These are phyloP conservation scores for Drosophila melanica DNA, from an alignment of 1,140 invertebrate species.

Conservation along the genomic window DNA sequence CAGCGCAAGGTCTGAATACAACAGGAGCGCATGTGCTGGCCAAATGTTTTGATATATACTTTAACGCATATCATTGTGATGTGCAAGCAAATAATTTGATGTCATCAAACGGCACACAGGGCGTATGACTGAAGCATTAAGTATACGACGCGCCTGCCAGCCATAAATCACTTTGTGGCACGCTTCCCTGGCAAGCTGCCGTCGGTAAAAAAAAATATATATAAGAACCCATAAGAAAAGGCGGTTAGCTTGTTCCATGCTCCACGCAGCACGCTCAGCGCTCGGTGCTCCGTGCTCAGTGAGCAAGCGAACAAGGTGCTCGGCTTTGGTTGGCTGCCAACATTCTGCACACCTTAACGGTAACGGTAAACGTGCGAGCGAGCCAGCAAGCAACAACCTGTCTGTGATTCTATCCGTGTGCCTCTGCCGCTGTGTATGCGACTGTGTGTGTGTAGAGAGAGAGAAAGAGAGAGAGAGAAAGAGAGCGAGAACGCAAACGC, in stretches of 20 bases:
- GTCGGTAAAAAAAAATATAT: conserved; percentile 14
- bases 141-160: neutral
- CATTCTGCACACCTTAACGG: conserved; percentile 80
- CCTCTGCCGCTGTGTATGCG: neutral
- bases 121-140: conserved; percentile 1
- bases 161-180: conserved; percentile 59
- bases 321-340: conserved; percentile 83
- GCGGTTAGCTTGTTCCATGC: conserved; percentile 22
- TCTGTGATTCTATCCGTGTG: conserved; percentile 49
- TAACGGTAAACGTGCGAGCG: conserved; percentile 58
- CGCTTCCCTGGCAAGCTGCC: neutral
- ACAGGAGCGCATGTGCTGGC: conserved; percentile 40
- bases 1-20: neutral
- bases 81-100: conserved; percentile 6
- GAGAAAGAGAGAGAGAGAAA: conserved; percentile 57
- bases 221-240: neutral
- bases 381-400: conserved; percentile 73
- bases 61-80: neutral
- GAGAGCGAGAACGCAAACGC: conserved; percentile 76
- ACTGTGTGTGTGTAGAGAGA: conserved; percentile 26
- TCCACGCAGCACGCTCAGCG: neutral
- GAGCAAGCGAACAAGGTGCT: conserved; percentile 68
- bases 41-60: conserved; percentile 11
- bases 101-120: neutral
- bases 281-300: conserved; percentile 22